These are phyloP conservation scores for Leptura quadrifasciata DNA, from an alignment of 2,888 invertebrate species.

Conservation along the genomic window DNA sequence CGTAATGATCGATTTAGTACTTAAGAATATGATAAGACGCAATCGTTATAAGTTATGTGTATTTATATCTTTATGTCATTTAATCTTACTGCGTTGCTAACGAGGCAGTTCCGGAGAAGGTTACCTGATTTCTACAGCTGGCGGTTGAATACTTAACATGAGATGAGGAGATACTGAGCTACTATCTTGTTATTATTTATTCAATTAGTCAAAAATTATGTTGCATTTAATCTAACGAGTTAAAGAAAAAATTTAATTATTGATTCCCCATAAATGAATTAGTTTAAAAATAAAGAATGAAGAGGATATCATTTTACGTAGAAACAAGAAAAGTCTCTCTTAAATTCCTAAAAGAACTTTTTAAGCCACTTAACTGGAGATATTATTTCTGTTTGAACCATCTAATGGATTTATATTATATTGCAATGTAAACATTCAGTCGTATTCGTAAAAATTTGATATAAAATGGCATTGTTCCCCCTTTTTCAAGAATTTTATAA, in stretches of 20 bases:
- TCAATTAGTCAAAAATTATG: neutral
- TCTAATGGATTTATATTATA: no score
- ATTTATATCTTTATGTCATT: slow-evolving; percentile 4
- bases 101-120: slow-evolving; percentile 9
- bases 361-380: no score
- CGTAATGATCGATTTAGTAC: neutral
- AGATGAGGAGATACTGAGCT: neutral
- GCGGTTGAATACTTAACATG: slow-evolving; percentile 15
- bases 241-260: neutral
- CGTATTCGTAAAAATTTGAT: no score
- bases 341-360: no score
- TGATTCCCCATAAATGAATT: neutral
- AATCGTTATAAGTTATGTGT: slow-evolving; percentile 3
- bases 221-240: neutral
- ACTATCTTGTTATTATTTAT: slow-evolving; percentile 4
- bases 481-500: no score
- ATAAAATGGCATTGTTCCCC: no score
- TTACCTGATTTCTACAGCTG: slow-evolving; percentile 24
- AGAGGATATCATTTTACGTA: no score
- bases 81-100: neutral
- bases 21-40: neutral
- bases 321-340: neutral
- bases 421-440: no score
- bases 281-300: neutral
- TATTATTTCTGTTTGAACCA: no score